Evolutionary conservation across 2,113 vertebrate species (phyloP).

Genomic region (Pygoscelis antarcticus): DNA sequence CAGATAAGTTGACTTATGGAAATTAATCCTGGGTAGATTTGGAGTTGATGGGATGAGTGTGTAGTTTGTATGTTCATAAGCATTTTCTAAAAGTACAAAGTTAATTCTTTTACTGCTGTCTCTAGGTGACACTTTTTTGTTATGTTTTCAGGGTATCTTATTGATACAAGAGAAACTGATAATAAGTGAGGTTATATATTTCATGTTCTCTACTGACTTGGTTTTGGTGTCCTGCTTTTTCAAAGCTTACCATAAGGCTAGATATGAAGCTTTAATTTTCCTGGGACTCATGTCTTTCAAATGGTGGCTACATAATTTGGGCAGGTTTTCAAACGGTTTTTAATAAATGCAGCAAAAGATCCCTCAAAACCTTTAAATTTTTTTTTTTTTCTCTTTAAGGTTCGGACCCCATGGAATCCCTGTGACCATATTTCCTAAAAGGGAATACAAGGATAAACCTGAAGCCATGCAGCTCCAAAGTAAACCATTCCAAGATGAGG

Average conservation of each 20-base stretch:
- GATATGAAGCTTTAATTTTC: background rate
- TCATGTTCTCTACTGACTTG: background rate
- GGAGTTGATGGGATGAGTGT: background rate
- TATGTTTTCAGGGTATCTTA: background rate
- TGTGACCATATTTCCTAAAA: constrained; percentile 91
- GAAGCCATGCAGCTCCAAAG: constrained; percentile 84
- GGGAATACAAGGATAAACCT: constrained; percentile 87
- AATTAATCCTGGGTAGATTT: background rate
- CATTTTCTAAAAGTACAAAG: background rate
- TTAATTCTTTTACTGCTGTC: background rate
- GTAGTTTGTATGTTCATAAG: background rate
- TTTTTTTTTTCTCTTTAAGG: constrained; percentile 75
- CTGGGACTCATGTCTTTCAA: background rate
- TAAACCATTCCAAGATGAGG: constrained; percentile 82
- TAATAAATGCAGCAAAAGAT: background rate
- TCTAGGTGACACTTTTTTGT: background rate
- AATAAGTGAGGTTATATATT: background rate
- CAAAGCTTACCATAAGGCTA: background rate
- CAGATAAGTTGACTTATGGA: background rate
- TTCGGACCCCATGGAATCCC: constrained; percentile 98
- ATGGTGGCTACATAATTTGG: accelerated
- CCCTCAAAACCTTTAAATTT: background rate
- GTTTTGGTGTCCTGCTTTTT: background rate
- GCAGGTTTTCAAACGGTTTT: background rate
- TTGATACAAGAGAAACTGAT: background rate